Evolutionary conservation across 64 coral and sea anemone species (phyloP), one percentile per base, ranked within the genome.

Genomic region (Montipora capricornis): DNA sequence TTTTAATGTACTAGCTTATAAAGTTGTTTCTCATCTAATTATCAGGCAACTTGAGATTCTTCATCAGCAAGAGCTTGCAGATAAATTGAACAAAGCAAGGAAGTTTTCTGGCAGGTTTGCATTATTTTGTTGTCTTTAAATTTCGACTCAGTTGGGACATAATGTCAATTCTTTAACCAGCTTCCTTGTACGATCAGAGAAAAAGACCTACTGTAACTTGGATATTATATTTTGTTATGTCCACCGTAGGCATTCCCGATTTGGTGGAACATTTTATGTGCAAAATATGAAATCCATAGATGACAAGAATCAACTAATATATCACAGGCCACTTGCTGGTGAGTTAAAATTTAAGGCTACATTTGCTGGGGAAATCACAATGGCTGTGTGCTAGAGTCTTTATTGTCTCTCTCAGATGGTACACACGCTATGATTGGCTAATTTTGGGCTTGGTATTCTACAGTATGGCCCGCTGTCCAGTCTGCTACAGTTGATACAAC

Each of bases 181-280:
- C 29, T 37, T 37, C 29, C 29, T 37, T 37, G 29, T 37, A 37
- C 1, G 29, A 37, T 37, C 29, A 37, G 29, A 37, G 29, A 37
- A 37, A 37, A 37, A 37, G 29, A 37, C 29, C 29, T 57, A 57
- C 68, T 71, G 20, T n/a, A 9, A 71, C 8, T 71, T 6, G 5
- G 14, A 71, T 3, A 20, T 19, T 71, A 37, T n/a, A 0, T 71
- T 71, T 71, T 2, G 1, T 71, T 7, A 37, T 61, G 16, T 22
- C 74, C n/a, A 20, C 13, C 47, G 15, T 44, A 99, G 97, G 68
- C 97, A 99, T 90, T 99, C 97, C 26, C 94, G 95, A 62, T 99
- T 99, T 92, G 97, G 97, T 60, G 97, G 97, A 57, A 94, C 97
- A 50, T 99, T 92, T 58, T 94, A 81, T 92, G 93, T 99, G 8